Conservation (phyloP, 1,140 invertebrate genomes). For the Heliconius nattereri region DNA sequence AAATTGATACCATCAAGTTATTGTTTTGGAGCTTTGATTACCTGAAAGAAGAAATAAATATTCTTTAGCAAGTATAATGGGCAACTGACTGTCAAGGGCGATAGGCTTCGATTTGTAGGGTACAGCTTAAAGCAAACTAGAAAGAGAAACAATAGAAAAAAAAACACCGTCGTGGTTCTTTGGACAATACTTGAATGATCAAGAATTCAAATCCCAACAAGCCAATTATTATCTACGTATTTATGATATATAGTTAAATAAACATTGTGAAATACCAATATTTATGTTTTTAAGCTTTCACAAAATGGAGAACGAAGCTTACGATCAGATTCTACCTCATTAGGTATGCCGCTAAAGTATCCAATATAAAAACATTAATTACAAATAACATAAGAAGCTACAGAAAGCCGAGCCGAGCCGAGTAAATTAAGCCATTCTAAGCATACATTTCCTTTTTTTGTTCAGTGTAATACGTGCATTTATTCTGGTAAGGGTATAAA, state of each 20-base stretch:
- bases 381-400: not conserved
- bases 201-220: no score
- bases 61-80: not conserved
- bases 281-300: no score
- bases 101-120: no score
- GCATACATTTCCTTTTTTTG: not conserved
- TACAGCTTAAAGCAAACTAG: no score
- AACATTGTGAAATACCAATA: no score
- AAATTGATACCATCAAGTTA: no score
- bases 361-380: not conserved
- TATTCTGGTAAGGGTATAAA: not conserved
- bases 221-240: no score
- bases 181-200: no score
- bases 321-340: not conserved
- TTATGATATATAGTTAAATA: no score
- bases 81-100: no score
- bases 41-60: constrained; percentile 4
- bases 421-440: not conserved
- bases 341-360: not conserved
- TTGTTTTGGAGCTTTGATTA: not conserved
- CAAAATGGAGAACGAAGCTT: not conserved
- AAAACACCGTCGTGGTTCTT: not conserved
- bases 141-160: no score
- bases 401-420: no score
- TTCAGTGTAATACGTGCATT: not conserved